Evolutionary conservation across 2,797 vertebrate genomes (phyloP).

Genomic region (Schizopygopsis pylzovi): DNA sequence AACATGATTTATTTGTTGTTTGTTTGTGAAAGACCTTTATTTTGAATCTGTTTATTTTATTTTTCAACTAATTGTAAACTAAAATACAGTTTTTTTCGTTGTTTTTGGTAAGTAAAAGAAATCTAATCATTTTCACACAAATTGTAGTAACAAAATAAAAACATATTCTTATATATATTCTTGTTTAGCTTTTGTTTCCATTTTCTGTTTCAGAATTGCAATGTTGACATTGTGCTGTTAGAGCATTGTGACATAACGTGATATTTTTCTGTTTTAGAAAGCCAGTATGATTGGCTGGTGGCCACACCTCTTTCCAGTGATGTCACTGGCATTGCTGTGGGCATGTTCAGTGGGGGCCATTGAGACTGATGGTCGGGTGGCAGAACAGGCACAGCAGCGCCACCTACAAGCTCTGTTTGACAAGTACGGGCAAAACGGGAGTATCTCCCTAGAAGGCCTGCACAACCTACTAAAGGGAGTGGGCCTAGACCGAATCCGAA

Average conservation of each 20-base stretch:
- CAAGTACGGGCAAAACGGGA: constrained; percentile 93
- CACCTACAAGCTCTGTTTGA: constrained; percentile 90
- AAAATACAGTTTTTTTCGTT: neutral
- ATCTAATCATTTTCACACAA: neutral
- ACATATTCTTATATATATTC: no score
- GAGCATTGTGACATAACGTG: neutral
- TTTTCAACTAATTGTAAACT: neutral
- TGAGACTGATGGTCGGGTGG: constrained; percentile 74
- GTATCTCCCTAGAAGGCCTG: constrained; percentile 86
- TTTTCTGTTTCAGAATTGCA: neutral
- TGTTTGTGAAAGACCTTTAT: no score
- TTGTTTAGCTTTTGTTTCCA: no score
- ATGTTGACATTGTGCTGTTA: neutral
- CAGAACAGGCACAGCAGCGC: constrained; percentile 77
- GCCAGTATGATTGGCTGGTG: constrained; percentile 28
- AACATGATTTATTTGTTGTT: neutral
- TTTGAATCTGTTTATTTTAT: neutral
- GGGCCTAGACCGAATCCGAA: constrained; percentile 83
- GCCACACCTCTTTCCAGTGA: constrained; percentile 24
- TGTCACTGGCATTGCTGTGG: constrained; percentile 45
- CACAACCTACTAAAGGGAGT: constrained; percentile 85
- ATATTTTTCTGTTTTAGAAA: constrained; percentile 10
- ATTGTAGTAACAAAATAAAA: neutral
- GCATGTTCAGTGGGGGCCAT: neutral
- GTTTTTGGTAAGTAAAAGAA: neutral